These are phyloP conservation scores for Orestias chungarensis DNA, from an alignment of 2,797 vertebrate genomes.

Conservation along the genomic window DNA sequence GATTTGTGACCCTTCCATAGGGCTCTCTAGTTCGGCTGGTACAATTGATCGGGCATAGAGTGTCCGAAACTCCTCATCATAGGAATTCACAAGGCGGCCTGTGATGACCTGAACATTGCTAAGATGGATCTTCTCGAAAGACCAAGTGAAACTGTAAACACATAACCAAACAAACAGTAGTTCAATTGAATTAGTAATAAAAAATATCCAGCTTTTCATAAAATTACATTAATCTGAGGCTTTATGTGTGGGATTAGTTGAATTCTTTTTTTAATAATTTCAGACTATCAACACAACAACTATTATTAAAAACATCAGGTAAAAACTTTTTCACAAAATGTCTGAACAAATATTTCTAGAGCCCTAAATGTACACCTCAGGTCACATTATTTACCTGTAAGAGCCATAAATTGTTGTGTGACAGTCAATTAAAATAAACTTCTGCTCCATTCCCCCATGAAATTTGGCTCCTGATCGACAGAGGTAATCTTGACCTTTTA, in stretches of 20 bases:
- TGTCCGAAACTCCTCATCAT: conserved; percentile 95
- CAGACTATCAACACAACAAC: background rate
- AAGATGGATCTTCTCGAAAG: conserved; percentile 95
- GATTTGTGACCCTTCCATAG: conserved; percentile 70
- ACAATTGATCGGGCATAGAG: conserved; percentile 90
- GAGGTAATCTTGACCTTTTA: conserved; percentile 93
- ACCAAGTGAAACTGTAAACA: conserved; percentile 91
- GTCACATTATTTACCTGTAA: conserved; percentile 87
- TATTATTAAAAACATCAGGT: background rate
- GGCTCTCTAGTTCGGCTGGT: conserved; percentile 79
- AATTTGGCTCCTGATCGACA: conserved; percentile 94
- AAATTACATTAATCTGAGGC: background rate
- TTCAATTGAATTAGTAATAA: background rate
- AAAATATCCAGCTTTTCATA: background rate
- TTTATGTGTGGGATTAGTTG: background rate
- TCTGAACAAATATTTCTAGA: conserved; percentile 14
- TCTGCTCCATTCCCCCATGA: conserved; percentile 92
- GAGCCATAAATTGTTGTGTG: conserved; percentile 93
- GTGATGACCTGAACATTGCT: conserved; percentile 97
- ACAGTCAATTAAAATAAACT: conserved; percentile 93
- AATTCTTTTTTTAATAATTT: background rate
- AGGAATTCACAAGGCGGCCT: conserved; percentile 91
- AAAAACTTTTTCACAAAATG: background rate
- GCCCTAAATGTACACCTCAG: conserved; percentile 13
- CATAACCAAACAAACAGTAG: conserved; percentile 31